Evolutionary conservation across 2,888 invertebrate species (phyloP), one percentile per base, ranked within the genome.

Genomic region (Megalurothrips usitatus): DNA sequence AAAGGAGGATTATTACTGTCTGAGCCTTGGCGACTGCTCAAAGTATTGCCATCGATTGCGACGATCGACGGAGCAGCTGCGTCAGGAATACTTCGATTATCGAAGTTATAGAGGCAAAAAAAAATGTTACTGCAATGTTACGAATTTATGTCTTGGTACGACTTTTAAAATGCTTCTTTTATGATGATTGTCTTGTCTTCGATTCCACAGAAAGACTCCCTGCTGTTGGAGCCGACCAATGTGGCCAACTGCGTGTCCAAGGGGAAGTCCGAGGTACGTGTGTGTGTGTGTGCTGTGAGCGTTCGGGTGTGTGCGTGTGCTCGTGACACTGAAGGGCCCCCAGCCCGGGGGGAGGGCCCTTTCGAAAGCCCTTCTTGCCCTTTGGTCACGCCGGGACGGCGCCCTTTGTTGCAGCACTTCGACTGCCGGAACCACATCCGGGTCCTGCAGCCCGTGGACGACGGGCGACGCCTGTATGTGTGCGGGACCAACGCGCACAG

Each of bases 401-500:
- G 8, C 85, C 83, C 84, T 86, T 86, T 87, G 85, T 89, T 91
- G 81, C 92, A 97, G 96, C 94, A 96, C 87, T 97, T 96, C 88
- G 97, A 97, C 88, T 97, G 97, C 88, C 93, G 96, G 83, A 97
- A 97, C 88, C 97, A 97, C 89, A 94, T 97, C 84, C 91, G 97
- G 86, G 97, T 97, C 83, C 96, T 97, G 85, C 96, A 97, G 87
- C 94, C 96, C 49, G 95, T 97, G 92, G 95, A 95, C 43, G 95
- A 96, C 87, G 96, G 96, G 81, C 91, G 92, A 84, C 91, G 96
- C 82, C 92, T 97, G 81, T 97, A 97, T 88, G 92, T 97, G 83
- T 97, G 97, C 87, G 97, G 97, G 83, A 97, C 97, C 84, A 97
- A 97, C 87, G 97, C 97, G 63, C 96, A 97, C 89, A 94, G 95